These are phyloP conservation scores for Cerastis rubricosa DNA, from an alignment of 2,888 invertebrate genomes.

Conservation along the genomic window DNA sequence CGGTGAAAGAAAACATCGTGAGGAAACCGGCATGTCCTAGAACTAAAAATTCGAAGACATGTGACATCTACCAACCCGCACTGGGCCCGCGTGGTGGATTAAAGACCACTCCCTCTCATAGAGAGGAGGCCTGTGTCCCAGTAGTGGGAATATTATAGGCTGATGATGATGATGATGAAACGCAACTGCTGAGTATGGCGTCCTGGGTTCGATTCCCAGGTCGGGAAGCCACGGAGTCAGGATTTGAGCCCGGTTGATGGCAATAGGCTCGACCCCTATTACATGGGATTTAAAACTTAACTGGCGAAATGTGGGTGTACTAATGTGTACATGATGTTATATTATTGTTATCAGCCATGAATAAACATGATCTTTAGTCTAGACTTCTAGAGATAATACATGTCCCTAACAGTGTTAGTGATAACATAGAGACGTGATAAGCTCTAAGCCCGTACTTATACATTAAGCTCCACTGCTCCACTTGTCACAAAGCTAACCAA, in stretches of 20 bases:
- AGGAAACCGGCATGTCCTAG: too few species aligned
- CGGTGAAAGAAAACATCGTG: too few species aligned
- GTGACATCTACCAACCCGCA: too few species aligned
- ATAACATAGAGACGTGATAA: slow-evolving; percentile 11
- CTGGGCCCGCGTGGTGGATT: too few species aligned
- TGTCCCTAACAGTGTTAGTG: neutral
- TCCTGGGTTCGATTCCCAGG: neutral
- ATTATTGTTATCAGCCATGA: neutral
- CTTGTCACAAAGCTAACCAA: slow-evolving; percentile 32
- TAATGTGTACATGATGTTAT: neutral
- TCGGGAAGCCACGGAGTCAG: neutral
- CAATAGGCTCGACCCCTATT: neutral
- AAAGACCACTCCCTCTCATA: too few species aligned
- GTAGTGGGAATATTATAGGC: too few species aligned
- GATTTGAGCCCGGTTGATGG: neutral
- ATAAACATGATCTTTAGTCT: neutral
- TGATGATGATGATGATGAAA: too few species aligned
- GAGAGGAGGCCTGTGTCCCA: too few species aligned
- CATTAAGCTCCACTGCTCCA: slow-evolving; percentile 2
- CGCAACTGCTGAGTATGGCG: too few species aligned
- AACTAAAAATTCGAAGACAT: too few species aligned
- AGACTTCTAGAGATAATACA: slow-evolving; percentile 16
- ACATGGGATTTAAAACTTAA: neutral
- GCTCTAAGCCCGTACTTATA: slow-evolving; percentile 17
- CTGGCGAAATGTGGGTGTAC: neutral